Evolutionary conservation across 2,113 vertebrate genomes (phyloP).

Genomic region (Nesogale talazaci): DNA sequence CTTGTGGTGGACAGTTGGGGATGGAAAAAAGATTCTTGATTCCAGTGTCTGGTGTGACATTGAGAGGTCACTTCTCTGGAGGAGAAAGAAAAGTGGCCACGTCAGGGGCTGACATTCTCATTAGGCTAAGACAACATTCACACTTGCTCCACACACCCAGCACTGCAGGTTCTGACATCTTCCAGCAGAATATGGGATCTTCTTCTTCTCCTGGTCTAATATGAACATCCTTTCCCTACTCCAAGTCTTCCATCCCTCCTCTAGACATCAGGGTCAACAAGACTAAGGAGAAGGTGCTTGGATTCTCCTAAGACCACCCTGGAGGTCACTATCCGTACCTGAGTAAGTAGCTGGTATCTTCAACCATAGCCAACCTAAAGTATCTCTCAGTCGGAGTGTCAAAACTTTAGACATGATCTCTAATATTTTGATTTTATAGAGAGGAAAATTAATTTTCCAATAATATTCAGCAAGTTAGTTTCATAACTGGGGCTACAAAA

Average conservation of each 20-base stretch:
- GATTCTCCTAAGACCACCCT: not conserved
- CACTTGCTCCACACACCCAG: not conserved
- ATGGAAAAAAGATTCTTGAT: not conserved
- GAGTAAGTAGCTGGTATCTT: constrained; percentile 21
- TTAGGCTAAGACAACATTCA: not conserved
- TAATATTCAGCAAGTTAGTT: not conserved
- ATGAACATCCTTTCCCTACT: not conserved
- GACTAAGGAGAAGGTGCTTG: not conserved
- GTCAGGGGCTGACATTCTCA: not conserved
- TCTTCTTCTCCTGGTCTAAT: not conserved
- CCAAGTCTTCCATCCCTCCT: not conserved
- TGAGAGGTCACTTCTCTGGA: not conserved
- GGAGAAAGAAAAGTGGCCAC: not conserved
- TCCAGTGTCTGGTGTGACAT: not conserved
- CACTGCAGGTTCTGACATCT: not conserved
- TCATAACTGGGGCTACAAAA: not conserved
- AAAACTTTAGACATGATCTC: not conserved
- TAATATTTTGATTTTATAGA: not conserved
- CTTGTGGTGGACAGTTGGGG: not conserved
- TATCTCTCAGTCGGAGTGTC: not conserved
- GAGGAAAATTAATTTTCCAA: not conserved
- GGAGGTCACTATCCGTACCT: not conserved
- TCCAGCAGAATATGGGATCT: not conserved
- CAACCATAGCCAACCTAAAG: not conserved
- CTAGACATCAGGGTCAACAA: not conserved